Evolutionary conservation across 2,113 vertebrate species (phyloP), one percentile per base, ranked within the genome.

Genomic region (Nothocercus julius): DNA sequence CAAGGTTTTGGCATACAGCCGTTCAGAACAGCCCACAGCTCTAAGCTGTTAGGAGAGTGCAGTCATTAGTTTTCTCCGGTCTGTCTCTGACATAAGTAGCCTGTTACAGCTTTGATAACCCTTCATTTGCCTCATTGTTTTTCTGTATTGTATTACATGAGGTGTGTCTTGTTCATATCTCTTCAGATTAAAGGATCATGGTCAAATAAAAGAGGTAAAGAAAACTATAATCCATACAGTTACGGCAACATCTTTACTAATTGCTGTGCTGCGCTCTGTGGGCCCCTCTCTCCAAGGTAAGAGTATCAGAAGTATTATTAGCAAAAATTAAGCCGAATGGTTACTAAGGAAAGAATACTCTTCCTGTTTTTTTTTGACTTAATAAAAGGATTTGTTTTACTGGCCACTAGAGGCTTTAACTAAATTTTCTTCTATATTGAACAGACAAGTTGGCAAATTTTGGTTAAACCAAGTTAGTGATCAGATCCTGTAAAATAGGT

Each of bases 171-270:
- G 3, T 95, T 94, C 62, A 62, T 97, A 70, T 97, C 88, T 97
- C 93, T 98, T 92, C 97, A 99, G 99, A 99, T 99, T 96, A 99
- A 99, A 98, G 99, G 99, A 61, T 99, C 99, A 5, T 99, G 99
- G 99, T 99, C 99, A 92, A 99, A 98, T 97, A 99, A 99, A 98
- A 98, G 99, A 98, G 98, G 99, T 82, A 99, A 99, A 97, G 99
- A 99, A 87, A 99, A 99, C 97, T 99, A 99, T 96, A 99, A 99
- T 95, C 99, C 99, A 34, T 99, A 99, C 98, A 99, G 99, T 98
- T 97, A 99, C 4, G 99, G 99, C 75, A 99, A 99, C 94, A 98
- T 99, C 95, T 98, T 99, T 95, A 99, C 98, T 67, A 99, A 99
- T 96, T 99, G 99, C 98, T 99, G 99, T 87, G 98, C 98, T 40